Evolutionary conservation across 2,113 vertebrate genomes (phyloP).

Genomic region (Cebus imitator): DNA sequence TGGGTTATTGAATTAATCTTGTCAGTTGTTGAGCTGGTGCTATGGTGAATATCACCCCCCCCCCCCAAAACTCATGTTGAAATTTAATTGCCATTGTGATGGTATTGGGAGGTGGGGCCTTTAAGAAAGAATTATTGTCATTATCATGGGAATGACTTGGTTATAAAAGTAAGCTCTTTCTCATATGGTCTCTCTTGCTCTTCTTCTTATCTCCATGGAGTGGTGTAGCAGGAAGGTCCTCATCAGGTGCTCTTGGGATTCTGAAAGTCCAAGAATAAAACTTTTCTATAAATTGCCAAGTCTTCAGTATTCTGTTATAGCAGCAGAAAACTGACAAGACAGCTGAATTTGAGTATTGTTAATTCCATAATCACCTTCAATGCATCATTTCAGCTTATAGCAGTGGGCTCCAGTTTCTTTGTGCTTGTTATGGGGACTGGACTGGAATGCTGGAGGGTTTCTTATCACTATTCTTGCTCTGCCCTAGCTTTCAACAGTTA

Average conservation of each 20-base stretch:
- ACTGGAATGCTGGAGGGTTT: background rate
- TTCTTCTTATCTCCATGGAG: background rate
- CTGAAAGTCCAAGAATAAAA: background rate
- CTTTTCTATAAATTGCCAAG: background rate
- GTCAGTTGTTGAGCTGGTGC: background rate
- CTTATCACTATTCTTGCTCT: background rate
- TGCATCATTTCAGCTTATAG: background rate
- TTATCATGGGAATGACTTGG: background rate
- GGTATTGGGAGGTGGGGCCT: background rate
- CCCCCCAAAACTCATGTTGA: background rate
- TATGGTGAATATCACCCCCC: background rate
- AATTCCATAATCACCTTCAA: background rate
- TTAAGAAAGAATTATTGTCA: background rate
- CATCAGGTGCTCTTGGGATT: background rate
- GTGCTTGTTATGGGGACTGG: background rate
- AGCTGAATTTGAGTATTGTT: background rate
- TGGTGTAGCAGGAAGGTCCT: background rate
- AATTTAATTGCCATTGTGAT: background rate
- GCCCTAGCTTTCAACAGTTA: background rate
- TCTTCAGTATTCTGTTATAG: background rate
- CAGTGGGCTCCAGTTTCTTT: background rate
- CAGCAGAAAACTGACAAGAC: background rate
- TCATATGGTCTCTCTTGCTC: background rate
- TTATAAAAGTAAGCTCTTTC: background rate
- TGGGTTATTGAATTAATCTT: background rate